A percentile compares a stretch with the other conserved stretches of the same genome.
Conservation (phyloP, 2,888 invertebrate genomes). For the Drosophila kuntzei region DNA sequence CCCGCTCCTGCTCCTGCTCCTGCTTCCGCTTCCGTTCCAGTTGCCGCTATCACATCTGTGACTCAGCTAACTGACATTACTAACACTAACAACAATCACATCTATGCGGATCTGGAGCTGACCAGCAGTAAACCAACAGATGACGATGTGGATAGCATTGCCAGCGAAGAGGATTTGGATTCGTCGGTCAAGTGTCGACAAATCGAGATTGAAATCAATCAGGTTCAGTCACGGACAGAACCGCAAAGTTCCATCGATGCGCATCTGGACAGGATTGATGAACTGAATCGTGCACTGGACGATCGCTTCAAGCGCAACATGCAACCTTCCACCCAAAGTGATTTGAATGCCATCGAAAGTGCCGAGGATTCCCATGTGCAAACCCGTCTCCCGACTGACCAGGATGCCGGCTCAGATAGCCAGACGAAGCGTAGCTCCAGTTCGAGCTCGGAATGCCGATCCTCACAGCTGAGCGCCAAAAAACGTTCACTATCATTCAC, state of each 20-base stretch:
- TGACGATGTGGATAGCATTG: slow-evolving; percentile 50
- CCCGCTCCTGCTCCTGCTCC: slow-evolving; percentile 25
- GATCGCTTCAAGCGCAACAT: slow-evolving; percentile 82
- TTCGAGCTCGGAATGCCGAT: slow-evolving; percentile 81
- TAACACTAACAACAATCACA: slow-evolving; percentile 82
- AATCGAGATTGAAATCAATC: slow-evolving; percentile 79
- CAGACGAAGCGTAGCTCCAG: slow-evolving; percentile 79
- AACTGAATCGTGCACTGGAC: slow-evolving; percentile 83
- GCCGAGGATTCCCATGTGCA: slow-evolving; percentile 49
- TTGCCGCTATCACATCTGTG: slow-evolving; percentile 8
- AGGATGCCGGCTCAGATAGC: slow-evolving; percentile 39
- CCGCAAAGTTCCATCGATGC: slow-evolving; percentile 84
- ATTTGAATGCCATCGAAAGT: slow-evolving; percentile 81
- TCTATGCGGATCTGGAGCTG: slow-evolving; percentile 83
- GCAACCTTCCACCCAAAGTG: slow-evolving; percentile 58
- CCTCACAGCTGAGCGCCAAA: slow-evolving; percentile 69
- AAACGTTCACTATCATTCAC: slow-evolving; percentile 85
- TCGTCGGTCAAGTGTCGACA: slow-evolving; percentile 48
- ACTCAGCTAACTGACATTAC: slow-evolving; percentile 58
- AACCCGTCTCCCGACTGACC: slow-evolving; percentile 16
- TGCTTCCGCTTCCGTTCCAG: slow-evolving; percentile 7
- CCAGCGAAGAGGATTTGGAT: slow-evolving; percentile 54
- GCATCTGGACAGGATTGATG: slow-evolving; percentile 84
- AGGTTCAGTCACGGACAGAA: neutral
- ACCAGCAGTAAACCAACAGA: slow-evolving; percentile 1